Evolutionary conservation across 2,113 vertebrate species (phyloP), one percentile per base, ranked within the genome.

Genomic region (Copsychus sechellarum): DNA sequence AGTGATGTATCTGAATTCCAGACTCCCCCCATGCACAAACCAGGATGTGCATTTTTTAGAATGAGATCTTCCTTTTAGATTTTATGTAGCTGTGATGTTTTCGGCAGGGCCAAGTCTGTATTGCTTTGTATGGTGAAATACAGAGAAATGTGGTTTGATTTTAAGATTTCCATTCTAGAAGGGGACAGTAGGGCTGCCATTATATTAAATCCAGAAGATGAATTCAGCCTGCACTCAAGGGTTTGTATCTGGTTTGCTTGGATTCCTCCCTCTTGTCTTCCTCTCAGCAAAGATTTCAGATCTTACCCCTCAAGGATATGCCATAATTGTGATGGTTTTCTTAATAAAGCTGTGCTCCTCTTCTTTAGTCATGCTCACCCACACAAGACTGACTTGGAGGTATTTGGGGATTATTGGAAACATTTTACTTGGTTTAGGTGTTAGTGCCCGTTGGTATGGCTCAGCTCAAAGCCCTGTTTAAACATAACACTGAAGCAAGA

Each of bases 21-120:
- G 20, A 25, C 13, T 54, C 0, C 7, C 9, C 1, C 18, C 8
- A 1, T 57, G 24, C 50, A 54, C 69, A 81, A 7, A 5, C 7
- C 25, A 56, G 6, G 3, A 54, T 72, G 26, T 62, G 15, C 16
- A 12, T 51, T 81, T 92, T 77, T 81, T 56, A 25, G 38, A 5
- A 28, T 8, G 23, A 31, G 5, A 11, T 60, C 29, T 87, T 92
- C 36, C 23, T 70, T 80, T 78, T n/a, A 45, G 6, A 11, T 45
- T 81, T 81, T 61, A 12, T 40, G 15, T 57, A 78, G 17, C 12
- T 65, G 6, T 45, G 23, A 65, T 33, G 5, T 70, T 88, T 86
- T 73, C 60, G 33, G 10, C n/a, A 81, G 24, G 26, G 25, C 14
- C n/a, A 80, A 86, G 42, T 24, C 23, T 81, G 4, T 84, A 16